phyloP scores from a whole-genome alignment of 2,113 vertebrate genomes.

The Calypte anna region DNA sequence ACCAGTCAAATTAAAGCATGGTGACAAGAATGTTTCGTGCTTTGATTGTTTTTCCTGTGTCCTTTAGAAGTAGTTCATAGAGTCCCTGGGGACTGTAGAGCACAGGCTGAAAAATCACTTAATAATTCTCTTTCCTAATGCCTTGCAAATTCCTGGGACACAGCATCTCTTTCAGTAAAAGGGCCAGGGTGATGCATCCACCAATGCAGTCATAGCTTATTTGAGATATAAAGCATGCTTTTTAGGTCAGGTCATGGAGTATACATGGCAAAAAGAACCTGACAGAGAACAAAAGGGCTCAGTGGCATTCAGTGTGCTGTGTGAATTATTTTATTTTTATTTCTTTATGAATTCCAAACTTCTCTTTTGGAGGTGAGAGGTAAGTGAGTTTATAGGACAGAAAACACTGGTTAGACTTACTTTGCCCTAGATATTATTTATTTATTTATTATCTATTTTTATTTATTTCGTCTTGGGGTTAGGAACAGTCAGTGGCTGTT shows the following conservation, averaged over 20 bases:
- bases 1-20: neutral
- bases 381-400: neutral
- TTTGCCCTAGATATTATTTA: neutral
- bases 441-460: neutral
- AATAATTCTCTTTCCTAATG: neutral
- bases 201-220: neutral
- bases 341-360: neutral
- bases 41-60: neutral
- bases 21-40: neutral
- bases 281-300: neutral
- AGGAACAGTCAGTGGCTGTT: constrained; percentile 2
- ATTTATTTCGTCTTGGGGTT: neutral
- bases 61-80: neutral
- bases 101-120: constrained; percentile 16
- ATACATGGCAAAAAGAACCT: neutral
- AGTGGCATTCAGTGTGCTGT: neutral
- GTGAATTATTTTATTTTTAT: neutral
- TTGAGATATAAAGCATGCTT: neutral
- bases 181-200: neutral
- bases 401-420: neutral
- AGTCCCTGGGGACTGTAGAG: neutral
- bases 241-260: neutral
- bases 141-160: neutral
- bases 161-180: neutral
- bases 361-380: neutral